Base-by-base conservation (phyloP, 2,888 invertebrate species). In the Hybos culiciformis region DNA sequence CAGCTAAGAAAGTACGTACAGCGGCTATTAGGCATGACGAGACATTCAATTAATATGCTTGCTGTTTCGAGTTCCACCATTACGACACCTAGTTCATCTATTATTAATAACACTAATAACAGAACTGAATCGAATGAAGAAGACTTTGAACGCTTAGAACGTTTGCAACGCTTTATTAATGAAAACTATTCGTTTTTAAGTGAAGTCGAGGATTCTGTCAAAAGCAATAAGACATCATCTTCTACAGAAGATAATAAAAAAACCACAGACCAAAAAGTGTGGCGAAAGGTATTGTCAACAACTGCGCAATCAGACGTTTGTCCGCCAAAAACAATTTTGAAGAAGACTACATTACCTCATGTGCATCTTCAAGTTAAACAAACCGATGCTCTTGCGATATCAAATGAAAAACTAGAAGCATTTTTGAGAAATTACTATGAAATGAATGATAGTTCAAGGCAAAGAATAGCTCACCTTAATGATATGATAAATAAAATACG, bases 401-500 rank as follows among this genome's bases (percentile, higher is more conserved):
- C 23, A 39, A 18, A 23, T 2, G 9, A 31, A 18, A 19, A 20
- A 36, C 6, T 15, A 12, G 11, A 29, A 29, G 15, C 45, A 5
- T 49, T 56, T 24, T 53, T 58, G 18, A 55, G 54, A 12, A 68
- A 69, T 36, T 74, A 71, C 44, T 66, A 71, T 1, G 62, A 71
- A 48, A 62, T 75, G 12, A 71, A 74, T 1, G 70, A 70, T 36
- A 68, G 66, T 36, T 75, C 73, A 42, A 68, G 68, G 0, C 68
- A 73, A 47, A 66, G 74, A 45, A 77, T 78, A 37, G 68, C 70
- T 3, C 70, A 72, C 44, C 55, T 78, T 6, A 68, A 71, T 0
- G 68, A 69, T 9, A 66, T 73, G 52, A 75, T 78, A 12, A 65
- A 69, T n/a, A 68, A 70, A 54, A 70, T 77, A 6, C 67, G 77